phyloP scores from a whole-genome alignment of 2,113 vertebrate species.

The Psilopogon haemacephalus region DNA sequence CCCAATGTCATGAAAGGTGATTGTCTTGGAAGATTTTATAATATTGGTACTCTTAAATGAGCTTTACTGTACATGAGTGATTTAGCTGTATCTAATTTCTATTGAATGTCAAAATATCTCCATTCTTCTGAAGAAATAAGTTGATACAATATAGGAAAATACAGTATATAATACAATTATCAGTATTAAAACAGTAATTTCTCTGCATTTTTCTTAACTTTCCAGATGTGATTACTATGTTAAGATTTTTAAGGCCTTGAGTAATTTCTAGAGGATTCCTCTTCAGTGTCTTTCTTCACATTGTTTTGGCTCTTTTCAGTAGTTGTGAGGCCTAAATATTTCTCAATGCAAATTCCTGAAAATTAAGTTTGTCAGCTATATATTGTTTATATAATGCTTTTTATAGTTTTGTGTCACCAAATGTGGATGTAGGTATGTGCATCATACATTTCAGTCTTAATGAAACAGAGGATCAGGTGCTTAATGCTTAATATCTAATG shows the following conservation, averaged over 20 bases:
- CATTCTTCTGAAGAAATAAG: neutral
- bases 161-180: neutral
- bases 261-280: too few species aligned
- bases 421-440: neutral
- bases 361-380: neutral
- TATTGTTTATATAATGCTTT: neutral
- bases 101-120: neutral
- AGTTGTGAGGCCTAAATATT: neutral
- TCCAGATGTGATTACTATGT: neutral
- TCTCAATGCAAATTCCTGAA: neutral
- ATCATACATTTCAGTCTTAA: neutral
- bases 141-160: neutral
- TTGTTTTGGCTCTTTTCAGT: neutral
- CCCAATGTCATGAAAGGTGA: neutral
- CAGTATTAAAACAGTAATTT: neutral
- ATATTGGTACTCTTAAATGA: neutral
- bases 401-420: neutral
- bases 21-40: neutral
- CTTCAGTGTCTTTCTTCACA: neutral
- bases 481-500: neutral
- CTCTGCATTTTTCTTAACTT: neutral
- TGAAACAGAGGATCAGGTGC: neutral
- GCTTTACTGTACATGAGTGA: neutral
- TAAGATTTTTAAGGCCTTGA: neutral
- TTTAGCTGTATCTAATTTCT: neutral